Evolutionary conservation across 2,113 vertebrate species (phyloP).

Genomic region (Phalacrocorax brasilianus): DNA sequence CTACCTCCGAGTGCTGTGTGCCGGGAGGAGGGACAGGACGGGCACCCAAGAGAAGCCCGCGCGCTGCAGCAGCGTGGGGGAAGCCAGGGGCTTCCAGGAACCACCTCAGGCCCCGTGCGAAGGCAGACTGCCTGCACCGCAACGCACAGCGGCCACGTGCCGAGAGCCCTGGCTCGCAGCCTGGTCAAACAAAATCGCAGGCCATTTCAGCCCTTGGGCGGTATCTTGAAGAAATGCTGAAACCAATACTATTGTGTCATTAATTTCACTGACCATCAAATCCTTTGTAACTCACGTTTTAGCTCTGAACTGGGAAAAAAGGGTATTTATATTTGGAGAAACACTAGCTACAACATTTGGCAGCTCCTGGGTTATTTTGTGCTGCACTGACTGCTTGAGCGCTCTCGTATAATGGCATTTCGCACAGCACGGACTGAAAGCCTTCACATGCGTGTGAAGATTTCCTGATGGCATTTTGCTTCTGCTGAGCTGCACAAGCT

Average conservation of each 20-base stretch:
- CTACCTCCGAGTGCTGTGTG: too few species aligned
- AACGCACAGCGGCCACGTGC: background rate
- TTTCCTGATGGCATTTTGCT: background rate
- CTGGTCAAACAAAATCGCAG: background rate
- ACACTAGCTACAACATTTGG: background rate
- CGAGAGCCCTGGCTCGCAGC: background rate
- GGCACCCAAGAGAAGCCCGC: accelerated
- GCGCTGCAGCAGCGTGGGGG: background rate
- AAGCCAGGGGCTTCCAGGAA: background rate
- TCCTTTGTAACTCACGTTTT: background rate
- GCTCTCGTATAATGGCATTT: background rate
- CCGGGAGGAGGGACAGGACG: background rate
- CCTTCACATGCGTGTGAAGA: background rate
- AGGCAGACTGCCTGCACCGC: background rate
- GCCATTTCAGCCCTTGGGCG: background rate
- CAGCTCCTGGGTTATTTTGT: background rate
- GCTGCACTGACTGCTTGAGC: background rate
- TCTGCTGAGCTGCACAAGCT: background rate
- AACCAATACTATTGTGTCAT: background rate
- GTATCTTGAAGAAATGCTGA: background rate
- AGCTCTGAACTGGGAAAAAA: background rate
- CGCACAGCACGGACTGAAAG: background rate
- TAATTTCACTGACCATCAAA: background rate
- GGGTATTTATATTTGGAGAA: background rate
- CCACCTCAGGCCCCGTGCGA: background rate